Evolutionary conservation across 2,888 invertebrate genomes (phyloP).

Genomic region (Limnephilus marmoratus): DNA sequence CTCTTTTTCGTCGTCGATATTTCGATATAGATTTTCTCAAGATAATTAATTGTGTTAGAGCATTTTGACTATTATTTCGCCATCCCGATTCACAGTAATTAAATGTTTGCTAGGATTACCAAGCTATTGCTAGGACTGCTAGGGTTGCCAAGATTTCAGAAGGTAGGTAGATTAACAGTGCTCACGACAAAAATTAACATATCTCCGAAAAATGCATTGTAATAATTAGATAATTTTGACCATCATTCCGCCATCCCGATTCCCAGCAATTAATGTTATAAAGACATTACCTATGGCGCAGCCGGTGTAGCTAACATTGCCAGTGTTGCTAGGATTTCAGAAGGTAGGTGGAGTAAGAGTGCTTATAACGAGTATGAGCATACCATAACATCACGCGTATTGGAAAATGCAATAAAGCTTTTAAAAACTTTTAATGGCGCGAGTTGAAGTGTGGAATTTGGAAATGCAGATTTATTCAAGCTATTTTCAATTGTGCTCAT

Average conservation of each 20-base stretch:
- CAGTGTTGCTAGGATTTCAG: neutral
- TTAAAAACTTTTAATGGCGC: neutral
- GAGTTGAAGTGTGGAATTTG: neutral
- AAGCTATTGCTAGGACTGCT: no score
- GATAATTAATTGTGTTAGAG: no score
- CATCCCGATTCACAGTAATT: no score
- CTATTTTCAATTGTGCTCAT: neutral
- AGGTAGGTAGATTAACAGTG: neutral
- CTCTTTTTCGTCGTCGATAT: no score
- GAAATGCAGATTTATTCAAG: neutral
- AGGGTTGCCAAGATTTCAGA: neutral
- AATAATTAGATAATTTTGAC: no score
- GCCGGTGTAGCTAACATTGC: no score
- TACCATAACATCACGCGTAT: neutral
- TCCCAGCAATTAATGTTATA: no score
- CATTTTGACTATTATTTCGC: no score
- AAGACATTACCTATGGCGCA: neutral
- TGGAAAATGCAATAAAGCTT: neutral
- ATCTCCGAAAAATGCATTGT: no score
- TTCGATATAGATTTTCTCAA: no score
- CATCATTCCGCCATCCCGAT: no score
- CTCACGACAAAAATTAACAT: neutral
- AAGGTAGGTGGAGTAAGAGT: neutral
- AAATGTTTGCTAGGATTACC: no score
- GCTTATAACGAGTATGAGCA: neutral